Evolutionary conservation across 1,140 invertebrate species (phyloP).

Genomic region (Drosophila kikkawai): DNA sequence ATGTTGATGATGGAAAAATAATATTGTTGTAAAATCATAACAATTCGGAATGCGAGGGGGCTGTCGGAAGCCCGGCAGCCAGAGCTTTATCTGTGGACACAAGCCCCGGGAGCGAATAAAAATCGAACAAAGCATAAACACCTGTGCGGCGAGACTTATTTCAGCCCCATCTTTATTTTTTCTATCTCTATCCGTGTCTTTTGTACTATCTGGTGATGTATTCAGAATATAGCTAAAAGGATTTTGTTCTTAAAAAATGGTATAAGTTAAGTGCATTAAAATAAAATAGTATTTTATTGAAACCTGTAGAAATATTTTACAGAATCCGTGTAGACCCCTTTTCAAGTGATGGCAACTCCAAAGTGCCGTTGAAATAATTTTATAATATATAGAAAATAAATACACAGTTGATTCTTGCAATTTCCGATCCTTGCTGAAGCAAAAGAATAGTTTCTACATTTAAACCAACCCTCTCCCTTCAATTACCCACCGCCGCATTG

Average conservation of each 20-base stretch:
- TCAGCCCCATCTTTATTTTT: neutral
- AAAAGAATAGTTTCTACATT: slow-evolving; percentile 7
- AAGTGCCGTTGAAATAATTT: neutral
- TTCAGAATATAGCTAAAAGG: neutral
- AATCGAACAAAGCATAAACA: slow-evolving; percentile 44
- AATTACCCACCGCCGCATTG: slow-evolving; percentile 20
- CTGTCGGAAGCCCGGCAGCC: neutral
- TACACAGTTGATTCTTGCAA: neutral
- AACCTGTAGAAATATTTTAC: neutral
- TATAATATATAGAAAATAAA: neutral
- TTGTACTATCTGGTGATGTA: neutral
- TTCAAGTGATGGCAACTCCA: neutral
- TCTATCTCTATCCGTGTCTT: neutral
- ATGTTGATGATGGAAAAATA: slow-evolving; percentile 80
- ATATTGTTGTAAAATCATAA: slow-evolving; percentile 83
- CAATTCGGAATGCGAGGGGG: slow-evolving; percentile 16
- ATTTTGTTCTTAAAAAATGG: neutral
- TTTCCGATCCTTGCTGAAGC: too few relatives aligned
- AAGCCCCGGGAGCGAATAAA: slow-evolving; percentile 21
- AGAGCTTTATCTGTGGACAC: slow-evolving; percentile 19
- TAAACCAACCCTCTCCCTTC: neutral
- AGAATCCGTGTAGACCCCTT: neutral
- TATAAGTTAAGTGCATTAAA: too few relatives aligned
- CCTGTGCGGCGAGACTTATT: slow-evolving; percentile 21
- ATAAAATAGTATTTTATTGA: neutral